These are phyloP conservation scores for Melanerpes formicivorus DNA, from an alignment of 2,113 vertebrate species.

Conservation along the genomic window DNA sequence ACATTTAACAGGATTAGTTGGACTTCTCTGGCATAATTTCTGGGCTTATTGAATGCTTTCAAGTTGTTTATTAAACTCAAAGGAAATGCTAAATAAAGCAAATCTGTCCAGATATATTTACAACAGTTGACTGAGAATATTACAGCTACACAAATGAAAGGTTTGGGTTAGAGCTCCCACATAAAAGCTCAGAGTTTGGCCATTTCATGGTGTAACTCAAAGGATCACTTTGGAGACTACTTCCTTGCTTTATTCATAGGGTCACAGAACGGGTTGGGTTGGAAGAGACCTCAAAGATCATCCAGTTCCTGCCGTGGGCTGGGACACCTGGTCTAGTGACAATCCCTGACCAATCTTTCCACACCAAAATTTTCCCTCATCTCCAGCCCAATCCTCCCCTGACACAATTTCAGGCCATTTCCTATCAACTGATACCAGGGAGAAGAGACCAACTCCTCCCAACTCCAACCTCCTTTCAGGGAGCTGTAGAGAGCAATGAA, in stretches of 20 bases:
- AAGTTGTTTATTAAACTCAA: not conserved
- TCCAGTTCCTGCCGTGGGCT: no score
- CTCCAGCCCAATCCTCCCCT: no score
- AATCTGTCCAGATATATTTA: not conserved
- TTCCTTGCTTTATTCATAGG: not conserved
- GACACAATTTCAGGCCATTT: no score
- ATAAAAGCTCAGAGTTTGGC: not conserved
- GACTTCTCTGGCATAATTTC: not conserved
- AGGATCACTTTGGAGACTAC: not conserved
- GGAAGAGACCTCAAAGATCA: no score
- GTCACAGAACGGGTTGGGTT: not conserved
- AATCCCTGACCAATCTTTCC: no score
- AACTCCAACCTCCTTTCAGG: no score
- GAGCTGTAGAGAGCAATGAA: no score
- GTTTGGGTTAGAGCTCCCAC: not conserved
- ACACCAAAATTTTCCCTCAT: no score
- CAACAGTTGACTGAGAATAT: not conserved
- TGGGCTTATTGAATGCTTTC: not conserved
- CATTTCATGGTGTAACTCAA: not conserved
- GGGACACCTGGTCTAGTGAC: no score
- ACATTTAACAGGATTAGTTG: constrained; percentile 15
- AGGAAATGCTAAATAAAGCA: constrained; percentile 21
- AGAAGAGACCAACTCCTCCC: no score
- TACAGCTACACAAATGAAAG: not conserved
- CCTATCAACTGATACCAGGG: no score